Conservation (phyloP, 2,113 vertebrate species). For the Hassar affinis region DNA sequence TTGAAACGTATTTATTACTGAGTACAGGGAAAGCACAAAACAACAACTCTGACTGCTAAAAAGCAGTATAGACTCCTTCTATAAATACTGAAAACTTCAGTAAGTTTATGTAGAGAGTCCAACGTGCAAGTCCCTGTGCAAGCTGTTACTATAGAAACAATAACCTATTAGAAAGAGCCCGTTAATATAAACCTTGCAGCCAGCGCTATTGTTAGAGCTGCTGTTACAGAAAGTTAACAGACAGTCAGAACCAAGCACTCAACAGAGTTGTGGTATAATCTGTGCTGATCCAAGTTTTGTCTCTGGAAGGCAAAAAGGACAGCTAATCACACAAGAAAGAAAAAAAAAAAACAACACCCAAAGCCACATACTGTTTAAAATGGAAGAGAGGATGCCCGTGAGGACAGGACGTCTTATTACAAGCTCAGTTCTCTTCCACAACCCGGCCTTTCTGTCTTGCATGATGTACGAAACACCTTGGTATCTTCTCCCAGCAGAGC, state of each 20-base stretch:
- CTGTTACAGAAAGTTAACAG: background rate
- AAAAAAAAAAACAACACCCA: background rate
- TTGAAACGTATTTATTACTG: background rate
- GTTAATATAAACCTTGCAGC: background rate
- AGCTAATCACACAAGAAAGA: background rate
- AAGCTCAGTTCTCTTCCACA: background rate
- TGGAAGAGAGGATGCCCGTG: constrained; percentile 12
- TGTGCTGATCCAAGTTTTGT: background rate
- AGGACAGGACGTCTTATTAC: constrained; percentile 4
- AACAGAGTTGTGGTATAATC: background rate
- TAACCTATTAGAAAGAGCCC: background rate
- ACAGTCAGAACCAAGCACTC: background rate
- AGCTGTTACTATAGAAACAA: background rate
- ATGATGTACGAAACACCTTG: constrained; percentile 72
- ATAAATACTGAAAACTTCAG: background rate
- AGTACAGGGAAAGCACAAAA: background rate
- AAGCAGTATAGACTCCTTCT: background rate
- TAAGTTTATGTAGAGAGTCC: background rate
- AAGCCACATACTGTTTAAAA: constrained; percentile 26
- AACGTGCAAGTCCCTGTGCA: background rate
- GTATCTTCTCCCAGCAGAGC: constrained; percentile 74
- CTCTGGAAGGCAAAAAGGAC: background rate
- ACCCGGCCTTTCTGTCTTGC: constrained; percentile 69
- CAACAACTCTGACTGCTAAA: background rate
- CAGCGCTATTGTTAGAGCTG: background rate